phyloP scores from a whole-genome alignment of 1,140 invertebrate species.

The Whitmania pigra region DNA sequence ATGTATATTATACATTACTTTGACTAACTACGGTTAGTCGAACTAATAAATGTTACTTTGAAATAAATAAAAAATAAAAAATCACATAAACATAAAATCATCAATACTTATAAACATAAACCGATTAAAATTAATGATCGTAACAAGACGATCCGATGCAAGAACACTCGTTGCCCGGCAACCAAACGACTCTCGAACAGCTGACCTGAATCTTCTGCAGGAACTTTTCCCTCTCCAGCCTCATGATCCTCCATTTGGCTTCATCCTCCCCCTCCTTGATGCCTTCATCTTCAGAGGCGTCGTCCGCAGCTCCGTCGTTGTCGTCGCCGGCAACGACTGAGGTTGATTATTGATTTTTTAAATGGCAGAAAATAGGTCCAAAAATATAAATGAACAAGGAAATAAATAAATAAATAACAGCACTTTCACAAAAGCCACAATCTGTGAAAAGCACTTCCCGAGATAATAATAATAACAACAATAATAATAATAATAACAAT shows the following conservation, averaged over 20 bases:
- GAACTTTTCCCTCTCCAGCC: slow-evolving; percentile 5
- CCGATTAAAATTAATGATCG: neutral
- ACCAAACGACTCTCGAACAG: no score
- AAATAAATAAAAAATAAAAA: neutral
- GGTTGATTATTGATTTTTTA: no score
- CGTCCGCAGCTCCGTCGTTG: neutral
- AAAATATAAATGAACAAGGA: neutral
- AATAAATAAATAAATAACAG: no score
- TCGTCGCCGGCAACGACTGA: neutral
- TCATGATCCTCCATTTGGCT: neutral
- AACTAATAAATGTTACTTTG: no score
- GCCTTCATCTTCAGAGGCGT: neutral
- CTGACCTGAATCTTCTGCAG: neutral
- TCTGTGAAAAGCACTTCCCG: no score
- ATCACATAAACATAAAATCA: neutral
- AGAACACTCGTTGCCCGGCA: neutral
- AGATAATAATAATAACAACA: no score
- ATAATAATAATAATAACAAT: no score
- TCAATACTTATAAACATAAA: neutral
- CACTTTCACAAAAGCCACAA: no score
- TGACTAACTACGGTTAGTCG: no score
- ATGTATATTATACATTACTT: no score
- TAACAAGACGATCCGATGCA: neutral
- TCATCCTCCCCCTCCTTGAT: neutral
- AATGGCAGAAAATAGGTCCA: no score